These are phyloP conservation scores for Gadopsis marmoratus DNA, from an alignment of 2,797 vertebrate species.

Conservation along the genomic window DNA sequence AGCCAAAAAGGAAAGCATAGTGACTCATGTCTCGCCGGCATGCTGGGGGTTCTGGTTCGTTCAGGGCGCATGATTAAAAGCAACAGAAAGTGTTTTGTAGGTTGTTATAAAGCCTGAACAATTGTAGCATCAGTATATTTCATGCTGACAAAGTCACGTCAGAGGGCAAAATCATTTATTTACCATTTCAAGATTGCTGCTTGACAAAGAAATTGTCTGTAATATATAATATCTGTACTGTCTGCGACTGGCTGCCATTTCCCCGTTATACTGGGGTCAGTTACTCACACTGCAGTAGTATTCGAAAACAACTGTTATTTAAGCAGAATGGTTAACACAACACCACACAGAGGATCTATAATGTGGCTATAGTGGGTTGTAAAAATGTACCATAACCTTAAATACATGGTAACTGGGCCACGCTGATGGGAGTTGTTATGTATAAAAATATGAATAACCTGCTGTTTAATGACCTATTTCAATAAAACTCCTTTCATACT, in stretches of 20 bases:
- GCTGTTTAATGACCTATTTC: constrained; percentile 1
- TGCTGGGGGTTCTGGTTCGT: neutral
- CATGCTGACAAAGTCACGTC: neutral
- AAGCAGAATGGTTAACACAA: constrained; percentile 10
- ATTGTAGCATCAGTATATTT: neutral
- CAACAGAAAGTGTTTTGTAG: neutral
- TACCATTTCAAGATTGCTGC: neutral
- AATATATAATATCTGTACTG: too few species aligned
- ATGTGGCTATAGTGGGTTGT: constrained; percentile 24
- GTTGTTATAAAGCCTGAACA: neutral
- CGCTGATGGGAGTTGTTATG: neutral
- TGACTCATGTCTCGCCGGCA: neutral
- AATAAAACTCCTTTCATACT: neutral
- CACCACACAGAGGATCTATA: constrained; percentile 28
- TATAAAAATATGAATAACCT: constrained; percentile 6
- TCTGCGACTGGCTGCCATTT: neutral
- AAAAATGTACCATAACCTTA: constrained; percentile 40
- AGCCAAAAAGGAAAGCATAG: neutral
- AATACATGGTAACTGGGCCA: constrained; percentile 47
- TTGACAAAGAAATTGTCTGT: neutral
- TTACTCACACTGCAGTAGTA: neutral
- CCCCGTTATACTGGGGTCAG: neutral
- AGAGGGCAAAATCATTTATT: neutral
- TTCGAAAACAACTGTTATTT: constrained; percentile 2
- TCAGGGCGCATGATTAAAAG: neutral